Base-by-base conservation (phyloP, 1,140 invertebrate species). In the Aphis craccivora region DNA sequence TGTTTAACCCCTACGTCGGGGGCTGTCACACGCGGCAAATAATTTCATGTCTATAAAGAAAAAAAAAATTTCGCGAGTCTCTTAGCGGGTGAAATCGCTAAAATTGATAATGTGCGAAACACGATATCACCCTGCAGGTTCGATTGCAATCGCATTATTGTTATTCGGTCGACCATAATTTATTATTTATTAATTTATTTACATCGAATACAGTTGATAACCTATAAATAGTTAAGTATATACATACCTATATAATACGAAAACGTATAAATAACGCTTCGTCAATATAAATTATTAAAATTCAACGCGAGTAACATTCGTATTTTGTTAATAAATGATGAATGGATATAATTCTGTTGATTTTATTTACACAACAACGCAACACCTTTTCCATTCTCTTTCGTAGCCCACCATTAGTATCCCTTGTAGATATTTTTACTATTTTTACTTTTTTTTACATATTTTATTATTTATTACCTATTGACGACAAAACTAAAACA, bases 131-230 rank as follows among this genome's bases (percentile, higher is more conserved):
- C 30, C 25, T n/a, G n/a, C n/a, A 30, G 30, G 55, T 60, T 30
- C 25, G 55, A 60, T 60, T 60, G 9, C 9, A 60, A 60, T 60
- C 55, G 30, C 4, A n/a, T 67, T 67, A n/a, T 67, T 67, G 11
- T 67, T 67, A n/a, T 67, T 67, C 14, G 30, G 2, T n/a, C 30
- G 60, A n/a, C 4, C 14, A 14, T 30, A n/a, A n/a, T 67, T 67
- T n/a, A 67, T 67, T 67, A n/a, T 67, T 67, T n/a, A n/a, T 67
- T 67, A n/a, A 67, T n/a, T 67, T 67, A 67, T 51, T 51, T 67
- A n/a, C 3, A n/a, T 60, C 30, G 3, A n/a, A 67, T 18, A 18
- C 14, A n/a, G 30, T n/a, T 30, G 30, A 67, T 67, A 30, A 30
- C 55, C 30, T 60, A 14, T 60, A 30, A 30, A 60, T 60, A 9